Percentiles rank a stretch among this genome's conserved stretches.
Conservation (phyloP, 2,888 invertebrate species). For the Drosophila prostipennis region DNA sequence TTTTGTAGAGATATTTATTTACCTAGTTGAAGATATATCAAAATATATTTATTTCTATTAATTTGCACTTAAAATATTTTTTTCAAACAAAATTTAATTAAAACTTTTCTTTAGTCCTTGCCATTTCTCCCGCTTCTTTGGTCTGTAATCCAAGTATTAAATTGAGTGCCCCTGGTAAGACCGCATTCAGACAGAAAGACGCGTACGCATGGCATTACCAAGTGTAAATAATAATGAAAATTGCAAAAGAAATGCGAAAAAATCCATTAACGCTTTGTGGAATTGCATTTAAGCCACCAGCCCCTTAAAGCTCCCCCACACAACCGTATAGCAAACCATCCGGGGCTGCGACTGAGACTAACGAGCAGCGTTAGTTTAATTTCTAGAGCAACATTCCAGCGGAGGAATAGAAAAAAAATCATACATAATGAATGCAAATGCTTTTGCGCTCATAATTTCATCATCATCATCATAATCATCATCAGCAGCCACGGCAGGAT, state of each 20-base stretch:
- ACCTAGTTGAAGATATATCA: too few species aligned
- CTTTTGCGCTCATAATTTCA: conserved; percentile 79
- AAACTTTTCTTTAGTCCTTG: neutral
- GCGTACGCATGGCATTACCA: conserved; percentile 56
- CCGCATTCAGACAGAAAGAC: conserved; percentile 23
- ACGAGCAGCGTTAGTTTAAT: conserved; percentile 80
- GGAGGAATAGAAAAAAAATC: conserved; percentile 45
- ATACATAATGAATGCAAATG: conserved; percentile 79
- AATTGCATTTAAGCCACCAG: conserved; percentile 74
- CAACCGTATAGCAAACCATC: conserved; percentile 21
- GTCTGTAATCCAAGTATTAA: conserved; percentile 29
- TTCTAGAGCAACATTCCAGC: conserved; percentile 59
- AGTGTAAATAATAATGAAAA: conserved; percentile 77
- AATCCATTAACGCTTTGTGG: conserved; percentile 80
- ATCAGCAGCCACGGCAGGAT: neutral
- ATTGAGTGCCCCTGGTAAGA: conserved; percentile 15
- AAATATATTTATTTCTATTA: too few species aligned
- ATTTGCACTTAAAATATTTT: neutral
- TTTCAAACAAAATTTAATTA: neutral
- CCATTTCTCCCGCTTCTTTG: neutral
- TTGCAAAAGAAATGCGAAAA: conserved; percentile 55
- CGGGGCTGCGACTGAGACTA: conserved; percentile 49
- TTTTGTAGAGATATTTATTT: too few species aligned
- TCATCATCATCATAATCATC: conserved; percentile 59
- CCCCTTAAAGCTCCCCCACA: neutral